Evolutionary conservation across 1,140 invertebrate genomes (phyloP), one percentile per base, ranked within the genome.

Genomic region (Cecropterus lyciades): DNA sequence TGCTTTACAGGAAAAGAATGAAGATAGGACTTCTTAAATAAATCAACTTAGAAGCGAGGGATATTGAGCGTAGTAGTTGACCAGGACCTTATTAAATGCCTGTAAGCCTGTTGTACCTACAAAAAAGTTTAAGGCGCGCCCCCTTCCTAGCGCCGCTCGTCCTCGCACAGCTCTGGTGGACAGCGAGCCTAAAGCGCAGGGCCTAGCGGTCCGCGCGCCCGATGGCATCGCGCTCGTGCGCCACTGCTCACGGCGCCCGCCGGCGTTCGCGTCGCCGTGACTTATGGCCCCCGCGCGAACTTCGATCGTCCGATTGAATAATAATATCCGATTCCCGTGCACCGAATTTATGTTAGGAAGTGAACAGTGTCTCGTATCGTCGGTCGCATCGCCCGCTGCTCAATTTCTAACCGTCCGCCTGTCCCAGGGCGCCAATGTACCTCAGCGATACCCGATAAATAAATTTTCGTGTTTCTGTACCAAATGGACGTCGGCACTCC

Each of bases 331-430:
- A 87, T 89, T 87, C 84, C 82, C 81, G 79, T 80, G 75, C 79
- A 91, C 88, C 88, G 81, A 91, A 91, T 91, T 91, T 91, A 91
- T 91, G 85, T 88, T 85, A 85, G 88, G 86, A 89, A 87, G 86
- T 88, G 80, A 82, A 75, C 85, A 86, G 70, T 88, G 83, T 86
- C 82, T 81, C 85, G 81, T 90, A 88, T 87, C 87, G 75, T 75
- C 65, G 69, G 53, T 62, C 75, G 74, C 79, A 87, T 88, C 84
- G 76, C 69, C 72, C 76, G 81, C 70, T 72, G 80, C 72, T 73
- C 80, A 80, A 84, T 85, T 86, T 79, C 77, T 72, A 75, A 73
- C 59, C 76, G 80, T 63, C 77, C 77, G 80, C 77, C 57, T 77
- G 75, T 78, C 81, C 79, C 67, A 70, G 67, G 77, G 84, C 84